These are phyloP conservation scores for Acanthococcus lagerstroemiae DNA, from an alignment of 2,888 invertebrate genomes.

Conservation along the genomic window DNA sequence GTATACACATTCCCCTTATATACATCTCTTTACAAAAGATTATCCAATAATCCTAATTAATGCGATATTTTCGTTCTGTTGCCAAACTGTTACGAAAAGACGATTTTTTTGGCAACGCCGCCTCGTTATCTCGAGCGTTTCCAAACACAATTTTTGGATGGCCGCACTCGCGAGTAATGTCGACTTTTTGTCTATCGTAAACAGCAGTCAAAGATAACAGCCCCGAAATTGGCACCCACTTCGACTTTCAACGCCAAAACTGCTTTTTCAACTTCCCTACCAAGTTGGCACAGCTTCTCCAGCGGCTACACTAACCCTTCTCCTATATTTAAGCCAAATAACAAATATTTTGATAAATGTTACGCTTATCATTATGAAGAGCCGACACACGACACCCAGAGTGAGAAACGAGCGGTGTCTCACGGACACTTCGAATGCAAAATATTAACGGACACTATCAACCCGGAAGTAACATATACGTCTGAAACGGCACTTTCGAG, in stretches of 20 bases:
- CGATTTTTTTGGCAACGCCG: conserved; percentile 28
- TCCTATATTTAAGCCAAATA: conserved; percentile 17
- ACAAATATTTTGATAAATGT: conserved; percentile 21
- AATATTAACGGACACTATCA: no score
- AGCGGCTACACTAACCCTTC: conserved; percentile 25
- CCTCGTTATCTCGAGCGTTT: conserved; percentile 27
- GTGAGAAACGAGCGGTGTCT: no score
- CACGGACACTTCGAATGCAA: no score
- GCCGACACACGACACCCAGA: not conserved
- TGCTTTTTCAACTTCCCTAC: conserved; percentile 29
- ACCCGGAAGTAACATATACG: no score
- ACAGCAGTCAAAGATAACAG: conserved; percentile 26
- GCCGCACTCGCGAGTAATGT: conserved; percentile 13
- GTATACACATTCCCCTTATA: not conserved
- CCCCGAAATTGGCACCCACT: conserved; percentile 27
- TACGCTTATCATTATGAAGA: conserved; percentile 10
- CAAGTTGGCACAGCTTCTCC: conserved; percentile 27
- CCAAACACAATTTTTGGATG: conserved; percentile 27
- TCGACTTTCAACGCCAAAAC: conserved; percentile 24
- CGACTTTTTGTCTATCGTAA: conserved; percentile 24
- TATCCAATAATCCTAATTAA: conserved; percentile 30
- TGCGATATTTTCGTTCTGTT: conserved; percentile 28
- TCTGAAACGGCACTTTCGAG: no score
- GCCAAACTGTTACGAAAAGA: conserved; percentile 28
- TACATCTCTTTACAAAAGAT: conserved; percentile 21